Conservation (phyloP, 2,888 invertebrate genomes). For the Salpingus planirostris region DNA sequence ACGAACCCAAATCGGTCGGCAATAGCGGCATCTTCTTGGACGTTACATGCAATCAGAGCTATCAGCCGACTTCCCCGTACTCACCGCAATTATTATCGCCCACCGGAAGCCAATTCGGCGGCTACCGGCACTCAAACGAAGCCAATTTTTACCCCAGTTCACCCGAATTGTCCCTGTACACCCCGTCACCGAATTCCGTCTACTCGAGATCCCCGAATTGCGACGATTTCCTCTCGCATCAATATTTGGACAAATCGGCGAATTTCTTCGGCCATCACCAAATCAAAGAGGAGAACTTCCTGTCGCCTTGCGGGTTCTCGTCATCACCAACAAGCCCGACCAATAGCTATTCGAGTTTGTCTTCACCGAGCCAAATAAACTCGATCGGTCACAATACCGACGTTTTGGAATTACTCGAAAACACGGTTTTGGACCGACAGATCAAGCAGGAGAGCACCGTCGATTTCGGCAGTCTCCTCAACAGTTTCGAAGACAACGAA, state of each 20-base stretch:
- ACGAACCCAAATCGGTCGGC: constrained; percentile 28
- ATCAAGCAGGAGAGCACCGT: constrained; percentile 53
- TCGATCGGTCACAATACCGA: constrained; percentile 22
- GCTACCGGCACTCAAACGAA: constrained; percentile 46
- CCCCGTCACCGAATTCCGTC: constrained; percentile 42
- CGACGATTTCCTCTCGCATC: constrained; percentile 41
- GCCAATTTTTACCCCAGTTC: constrained; percentile 37
- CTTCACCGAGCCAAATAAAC: constrained; percentile 24
- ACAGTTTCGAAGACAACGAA: constrained; percentile 43
- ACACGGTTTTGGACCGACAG: constrained; percentile 28
- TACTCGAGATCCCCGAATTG: constrained; percentile 52
- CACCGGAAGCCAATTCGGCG: constrained; percentile 41
- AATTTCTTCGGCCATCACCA: constrained; percentile 43
- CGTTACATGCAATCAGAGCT: constrained; percentile 36
- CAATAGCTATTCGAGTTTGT: constrained; percentile 25
- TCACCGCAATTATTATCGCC: constrained; percentile 32
- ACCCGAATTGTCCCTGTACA: constrained; percentile 45
- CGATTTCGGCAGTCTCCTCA: constrained; percentile 52
- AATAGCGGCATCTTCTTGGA: constrained; percentile 42
- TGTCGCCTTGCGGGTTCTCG: constrained; percentile 42
- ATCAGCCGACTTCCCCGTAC: constrained; percentile 35
- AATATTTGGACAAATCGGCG: constrained; percentile 39
- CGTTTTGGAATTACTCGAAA: constrained; percentile 30
- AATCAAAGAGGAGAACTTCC: constrained; percentile 36
- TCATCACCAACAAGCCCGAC: constrained; percentile 43